Evolutionary conservation across 2,888 invertebrate species (phyloP).

Genomic region (Nasonovia ribisnigri): DNA sequence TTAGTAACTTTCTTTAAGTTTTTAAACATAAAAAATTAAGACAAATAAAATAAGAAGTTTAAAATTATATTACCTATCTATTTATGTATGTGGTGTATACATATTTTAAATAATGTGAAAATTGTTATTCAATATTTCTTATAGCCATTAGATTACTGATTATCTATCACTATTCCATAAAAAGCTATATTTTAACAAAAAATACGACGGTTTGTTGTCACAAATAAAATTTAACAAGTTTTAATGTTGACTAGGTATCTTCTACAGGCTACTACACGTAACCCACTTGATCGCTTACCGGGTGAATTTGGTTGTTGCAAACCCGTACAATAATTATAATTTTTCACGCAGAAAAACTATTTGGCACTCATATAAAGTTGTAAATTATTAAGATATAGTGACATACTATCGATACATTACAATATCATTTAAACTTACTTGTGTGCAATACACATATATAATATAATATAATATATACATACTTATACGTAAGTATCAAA

Average conservation of each 20-base stretch:
- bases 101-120: not conserved
- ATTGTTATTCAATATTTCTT: not conserved
- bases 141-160: not conserved
- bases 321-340: not conserved
- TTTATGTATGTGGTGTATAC: not conserved
- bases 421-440: not conserved
- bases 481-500: not conserved
- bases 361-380: constrained; percentile 9
- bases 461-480: not conserved
- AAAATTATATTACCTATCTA: not conserved
- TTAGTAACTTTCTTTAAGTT: not conserved
- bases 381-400: constrained; percentile 7
- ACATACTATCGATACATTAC: not conserved
- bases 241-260: not conserved
- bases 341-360: not conserved
- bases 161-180: not conserved
- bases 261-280: not conserved
- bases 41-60: not conserved
- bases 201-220: not conserved
- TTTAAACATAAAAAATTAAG: not conserved
- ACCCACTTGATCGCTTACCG: not conserved
- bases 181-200: not conserved
- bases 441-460: no score
- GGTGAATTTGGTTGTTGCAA: not conserved
- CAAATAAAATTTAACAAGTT: not conserved